Evolutionary conservation across 2,888 invertebrate genomes (phyloP).

Genomic region (Phengaris alcon): DNA sequence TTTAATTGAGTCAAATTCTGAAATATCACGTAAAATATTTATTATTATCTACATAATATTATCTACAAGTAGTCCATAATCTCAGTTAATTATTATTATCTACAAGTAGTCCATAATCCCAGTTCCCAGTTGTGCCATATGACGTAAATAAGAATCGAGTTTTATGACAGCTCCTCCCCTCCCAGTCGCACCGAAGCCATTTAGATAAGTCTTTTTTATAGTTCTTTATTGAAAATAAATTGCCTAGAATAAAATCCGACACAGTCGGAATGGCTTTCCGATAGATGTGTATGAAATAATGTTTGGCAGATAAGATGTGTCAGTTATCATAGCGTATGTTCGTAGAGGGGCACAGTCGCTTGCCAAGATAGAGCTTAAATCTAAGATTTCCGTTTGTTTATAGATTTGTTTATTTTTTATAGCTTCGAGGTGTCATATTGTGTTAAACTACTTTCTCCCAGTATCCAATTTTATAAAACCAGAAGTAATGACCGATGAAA

Average conservation of each 20-base stretch:
- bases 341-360: conserved; percentile 43
- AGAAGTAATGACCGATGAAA: neutral
- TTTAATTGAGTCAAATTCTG: neutral
- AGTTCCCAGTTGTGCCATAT: conserved; percentile 53
- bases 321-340: conserved; percentile 64
- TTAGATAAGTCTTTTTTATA: conserved; percentile 80
- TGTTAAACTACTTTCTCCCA: no score
- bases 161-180: conserved; percentile 72
- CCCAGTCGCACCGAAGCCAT: conserved; percentile 65
- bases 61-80: conserved; percentile 15
- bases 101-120: conserved; percentile 19
- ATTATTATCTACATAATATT: neutral
- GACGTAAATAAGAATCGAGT: conserved; percentile 72
- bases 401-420: neutral
- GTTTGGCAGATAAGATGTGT: conserved; percentile 68
- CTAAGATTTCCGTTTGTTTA: neutral
- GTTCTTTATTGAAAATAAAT: conserved; percentile 81
- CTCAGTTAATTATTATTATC: neutral
- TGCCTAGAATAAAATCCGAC: conserved; percentile 79
- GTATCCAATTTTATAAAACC: neutral
- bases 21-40: neutral
- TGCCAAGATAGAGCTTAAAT: conserved; percentile 35
- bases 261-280: conserved; percentile 76
- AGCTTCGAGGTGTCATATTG: no score
- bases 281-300: conserved; percentile 78